Percentiles rank a stretch among this genome's conserved stretches.
These are phyloP conservation scores for Disparrhopalites patrizii DNA, from an alignment of 2,888 invertebrate genomes.

Conservation along the genomic window DNA sequence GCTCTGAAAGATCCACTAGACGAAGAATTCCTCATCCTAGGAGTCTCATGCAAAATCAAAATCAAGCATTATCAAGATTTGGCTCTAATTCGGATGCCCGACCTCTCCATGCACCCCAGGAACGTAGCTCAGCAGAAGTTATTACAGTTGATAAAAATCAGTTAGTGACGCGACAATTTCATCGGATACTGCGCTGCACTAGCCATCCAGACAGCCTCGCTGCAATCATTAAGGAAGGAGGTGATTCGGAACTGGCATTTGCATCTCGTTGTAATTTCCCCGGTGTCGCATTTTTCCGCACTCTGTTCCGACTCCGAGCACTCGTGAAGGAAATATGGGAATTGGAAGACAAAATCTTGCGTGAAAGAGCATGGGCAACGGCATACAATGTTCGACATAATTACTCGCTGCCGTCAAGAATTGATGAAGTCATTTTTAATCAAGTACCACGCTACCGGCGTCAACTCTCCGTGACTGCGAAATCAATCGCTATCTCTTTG, in stretches of 20 bases:
- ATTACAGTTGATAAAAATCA: conserved; percentile 44
- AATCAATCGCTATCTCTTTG: conserved; percentile 41
- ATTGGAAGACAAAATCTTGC: conserved; percentile 35
- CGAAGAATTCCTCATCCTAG: conserved; percentile 46
- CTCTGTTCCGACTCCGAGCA: conserved; percentile 41
- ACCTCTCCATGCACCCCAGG: background rate
- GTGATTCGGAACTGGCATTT: conserved; percentile 43
- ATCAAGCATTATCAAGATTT: conserved; percentile 12
- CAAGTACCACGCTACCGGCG: conserved; percentile 43
- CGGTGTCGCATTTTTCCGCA: conserved; percentile 46
- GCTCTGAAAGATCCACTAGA: conserved; percentile 20
- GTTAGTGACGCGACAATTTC: conserved; percentile 36
- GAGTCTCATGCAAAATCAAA: conserved; percentile 40
- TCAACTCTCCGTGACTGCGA: conserved; percentile 41
- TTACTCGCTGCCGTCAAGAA: conserved; percentile 41
- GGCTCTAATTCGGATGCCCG: conserved; percentile 2
- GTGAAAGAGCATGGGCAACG: conserved; percentile 45
- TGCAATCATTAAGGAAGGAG: conserved; percentile 15
- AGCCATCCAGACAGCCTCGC: conserved; percentile 17
- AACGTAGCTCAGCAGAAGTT: conserved; percentile 20
- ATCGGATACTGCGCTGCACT: conserved; percentile 40
- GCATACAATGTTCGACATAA: conserved; percentile 46
- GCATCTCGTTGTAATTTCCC: conserved; percentile 45
- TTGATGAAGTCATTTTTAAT: conserved; percentile 44
- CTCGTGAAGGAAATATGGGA: conserved; percentile 45